Percentiles rank a stretch among this genome's conserved stretches.
Evolutionary conservation across 2,113 vertebrate species (phyloP).

Genomic region (Hylia prasina): DNA sequence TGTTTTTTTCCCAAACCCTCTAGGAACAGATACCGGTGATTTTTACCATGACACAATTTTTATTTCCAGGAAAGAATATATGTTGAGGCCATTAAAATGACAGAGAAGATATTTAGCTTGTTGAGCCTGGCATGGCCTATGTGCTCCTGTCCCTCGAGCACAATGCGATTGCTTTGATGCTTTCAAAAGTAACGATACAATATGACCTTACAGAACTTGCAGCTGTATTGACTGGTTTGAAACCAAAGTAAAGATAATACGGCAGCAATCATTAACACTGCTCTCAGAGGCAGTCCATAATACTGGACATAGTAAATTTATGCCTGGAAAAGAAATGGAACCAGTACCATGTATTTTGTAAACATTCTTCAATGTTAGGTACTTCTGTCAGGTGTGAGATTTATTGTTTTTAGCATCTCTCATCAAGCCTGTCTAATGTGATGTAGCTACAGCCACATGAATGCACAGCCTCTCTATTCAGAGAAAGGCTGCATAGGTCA

Average conservation of each 20-base stretch:
- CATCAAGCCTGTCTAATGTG: not conserved
- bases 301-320: not conserved
- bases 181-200: constrained; percentile 34
- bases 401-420: not conserved
- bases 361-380: not conserved
- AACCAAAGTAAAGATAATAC: not conserved
- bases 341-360: not conserved
- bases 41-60: not conserved
- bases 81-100: not conserved
- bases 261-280: not conserved
- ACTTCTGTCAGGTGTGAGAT: not conserved
- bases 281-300: not conserved
- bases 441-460: not conserved
- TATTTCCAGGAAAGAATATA: constrained; percentile 10
- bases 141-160: not conserved
- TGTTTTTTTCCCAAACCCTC: not conserved
- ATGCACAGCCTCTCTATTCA: not conserved
- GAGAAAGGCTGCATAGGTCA: not conserved
- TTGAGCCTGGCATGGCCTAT: not conserved
- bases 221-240: not conserved
- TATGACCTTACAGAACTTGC: constrained; percentile 35
- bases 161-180: not conserved
- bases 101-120: not conserved
- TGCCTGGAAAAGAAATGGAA: not conserved
- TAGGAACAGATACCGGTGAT: not conserved